Percentiles rank a stretch among this genome's conserved stretches.
Conservation (phyloP, 1,140 invertebrate species). For the Aradophagus sp. region DNA sequence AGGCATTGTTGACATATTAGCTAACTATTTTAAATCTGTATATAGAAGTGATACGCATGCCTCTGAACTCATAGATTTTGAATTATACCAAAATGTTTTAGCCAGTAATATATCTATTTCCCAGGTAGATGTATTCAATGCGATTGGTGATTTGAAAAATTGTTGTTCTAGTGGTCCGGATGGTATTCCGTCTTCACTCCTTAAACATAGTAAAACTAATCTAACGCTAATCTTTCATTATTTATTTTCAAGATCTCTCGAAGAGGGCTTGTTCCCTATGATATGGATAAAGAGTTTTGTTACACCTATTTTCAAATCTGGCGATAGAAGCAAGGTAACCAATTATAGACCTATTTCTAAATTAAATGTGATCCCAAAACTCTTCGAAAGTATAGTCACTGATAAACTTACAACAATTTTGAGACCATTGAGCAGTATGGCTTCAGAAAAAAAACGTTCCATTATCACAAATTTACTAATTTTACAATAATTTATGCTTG, state of each 20-base stretch:
- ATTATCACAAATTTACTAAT: not conserved
- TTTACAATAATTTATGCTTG: not conserved
- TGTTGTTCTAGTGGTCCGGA: not conserved
- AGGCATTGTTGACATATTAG: no score
- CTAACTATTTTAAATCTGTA: no score
- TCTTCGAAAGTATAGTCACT: not conserved
- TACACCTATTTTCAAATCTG: not conserved
- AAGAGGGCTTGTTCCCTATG: not conserved
- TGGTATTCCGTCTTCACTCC: constrained; percentile 3
- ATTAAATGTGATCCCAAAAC: constrained; percentile 2
- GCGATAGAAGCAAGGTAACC: not conserved
- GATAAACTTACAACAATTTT: not conserved
- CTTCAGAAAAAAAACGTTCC: not conserved
- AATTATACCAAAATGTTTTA: no score
- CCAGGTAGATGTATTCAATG: no score
- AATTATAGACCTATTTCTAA: constrained; percentile 17
- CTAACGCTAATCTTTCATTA: not conserved
- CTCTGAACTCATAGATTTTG: no score
- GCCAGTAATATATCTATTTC: no score
- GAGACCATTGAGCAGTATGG: constrained; percentile 1
- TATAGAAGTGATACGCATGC: no score
- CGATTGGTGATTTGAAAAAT: no score
- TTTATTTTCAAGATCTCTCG: constrained; percentile 2
- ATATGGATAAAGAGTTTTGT: constrained; percentile 6
- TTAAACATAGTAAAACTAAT: constrained; percentile 8